These are phyloP conservation scores for Eupeodes luniger DNA, from an alignment of 2,888 invertebrate species.

Conservation along the genomic window DNA sequence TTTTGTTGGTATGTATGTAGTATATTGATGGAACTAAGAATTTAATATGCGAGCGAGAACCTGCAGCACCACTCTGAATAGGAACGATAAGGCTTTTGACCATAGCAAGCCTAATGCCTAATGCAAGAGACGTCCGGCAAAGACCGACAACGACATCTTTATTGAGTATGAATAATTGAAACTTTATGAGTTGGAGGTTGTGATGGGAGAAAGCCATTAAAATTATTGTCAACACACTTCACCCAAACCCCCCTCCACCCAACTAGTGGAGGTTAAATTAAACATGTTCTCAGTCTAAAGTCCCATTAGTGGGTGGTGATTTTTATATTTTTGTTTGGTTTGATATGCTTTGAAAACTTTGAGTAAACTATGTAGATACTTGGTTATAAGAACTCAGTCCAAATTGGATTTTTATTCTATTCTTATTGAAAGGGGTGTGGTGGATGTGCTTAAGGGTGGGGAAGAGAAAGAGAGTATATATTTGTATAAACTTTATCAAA, in stretches of 20 bases:
- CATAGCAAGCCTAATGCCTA: slow-evolving; percentile 4
- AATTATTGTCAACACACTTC: slow-evolving; percentile 15
- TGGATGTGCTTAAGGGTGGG: too few relatives aligned
- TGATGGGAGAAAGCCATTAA: slow-evolving; percentile 4
- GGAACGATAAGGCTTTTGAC: background rate
- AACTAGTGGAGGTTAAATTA: background rate
- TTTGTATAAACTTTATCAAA: too few relatives aligned
- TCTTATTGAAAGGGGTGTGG: background rate
- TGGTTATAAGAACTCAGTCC: background rate
- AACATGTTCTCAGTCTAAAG: background rate
- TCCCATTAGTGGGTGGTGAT: background rate
- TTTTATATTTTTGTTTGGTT: background rate
- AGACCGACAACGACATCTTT: background rate
- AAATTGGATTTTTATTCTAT: background rate
- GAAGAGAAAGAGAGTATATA: too few relatives aligned
- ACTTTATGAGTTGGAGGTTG: background rate
- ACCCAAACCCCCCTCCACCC: background rate
- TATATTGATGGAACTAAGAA: background rate
- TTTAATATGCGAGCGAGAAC: background rate
- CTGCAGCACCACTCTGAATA: background rate
- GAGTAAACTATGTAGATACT: background rate
- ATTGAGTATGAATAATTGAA: slow-evolving; percentile 24
- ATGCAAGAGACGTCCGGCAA: background rate
- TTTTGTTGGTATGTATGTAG: background rate
- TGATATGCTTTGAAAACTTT: slow-evolving; percentile 7